Conservation (phyloP, 2,113 vertebrate species). For the Pterophyllum scalare region DNA sequence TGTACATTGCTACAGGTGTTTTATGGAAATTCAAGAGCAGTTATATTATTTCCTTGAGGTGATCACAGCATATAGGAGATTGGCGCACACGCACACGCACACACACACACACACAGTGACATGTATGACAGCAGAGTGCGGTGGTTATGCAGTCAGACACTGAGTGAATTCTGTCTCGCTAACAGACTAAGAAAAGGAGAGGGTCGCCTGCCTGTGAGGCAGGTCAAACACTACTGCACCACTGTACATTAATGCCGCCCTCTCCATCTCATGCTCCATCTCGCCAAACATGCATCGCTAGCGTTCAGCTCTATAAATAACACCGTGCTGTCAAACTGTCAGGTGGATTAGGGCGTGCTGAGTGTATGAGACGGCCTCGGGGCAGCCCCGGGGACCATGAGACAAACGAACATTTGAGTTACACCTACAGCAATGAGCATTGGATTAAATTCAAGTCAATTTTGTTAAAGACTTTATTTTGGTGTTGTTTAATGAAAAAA, state of each 20-base stretch:
- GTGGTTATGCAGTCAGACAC: slow-evolving; percentile 42
- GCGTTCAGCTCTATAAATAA: slow-evolving; percentile 58
- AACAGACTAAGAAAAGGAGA: slow-evolving; percentile 38
- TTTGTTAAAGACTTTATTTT: neutral
- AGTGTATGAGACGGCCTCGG: slow-evolving; percentile 32
- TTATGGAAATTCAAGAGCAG: slow-evolving; percentile 28
- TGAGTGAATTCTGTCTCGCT: slow-evolving; percentile 19
- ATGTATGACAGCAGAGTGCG: slow-evolving; percentile 5
- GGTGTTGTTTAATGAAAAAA: neutral
- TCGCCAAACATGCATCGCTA: slow-evolving; percentile 33
- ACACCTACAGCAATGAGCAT: slow-evolving; percentile 23
- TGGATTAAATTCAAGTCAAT: slow-evolving; percentile 10
- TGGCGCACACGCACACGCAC: neutral
- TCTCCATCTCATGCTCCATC: neutral
- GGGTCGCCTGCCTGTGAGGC: slow-evolving; percentile 55
- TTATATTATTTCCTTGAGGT: slow-evolving; percentile 22
- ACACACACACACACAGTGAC: neutral
- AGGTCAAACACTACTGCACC: slow-evolving; percentile 39
- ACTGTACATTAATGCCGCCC: neutral
- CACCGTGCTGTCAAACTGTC: slow-evolving; percentile 58
- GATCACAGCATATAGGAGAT: neutral
- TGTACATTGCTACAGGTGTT: slow-evolving; percentile 39
- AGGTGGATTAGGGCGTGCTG: slow-evolving; percentile 46
- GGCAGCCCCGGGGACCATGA: slow-evolving; percentile 36
- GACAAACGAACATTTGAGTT: slow-evolving; percentile 31